Base-by-base conservation (phyloP, 2,888 invertebrate species). In the Micoletzkya japonica region DNA sequence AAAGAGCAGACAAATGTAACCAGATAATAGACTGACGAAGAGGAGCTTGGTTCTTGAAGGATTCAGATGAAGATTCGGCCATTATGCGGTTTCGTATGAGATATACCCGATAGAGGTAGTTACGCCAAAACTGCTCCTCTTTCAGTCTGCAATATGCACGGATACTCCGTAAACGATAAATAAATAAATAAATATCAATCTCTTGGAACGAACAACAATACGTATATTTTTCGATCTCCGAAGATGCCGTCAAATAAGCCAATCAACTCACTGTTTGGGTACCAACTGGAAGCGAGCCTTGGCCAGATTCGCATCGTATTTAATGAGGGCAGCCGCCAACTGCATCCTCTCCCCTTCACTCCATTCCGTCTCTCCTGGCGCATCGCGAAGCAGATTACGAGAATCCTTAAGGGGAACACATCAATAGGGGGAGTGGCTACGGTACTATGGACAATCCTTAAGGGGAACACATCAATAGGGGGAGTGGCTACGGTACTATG, bases 261-360 rank as follows among this genome's bases (percentile, higher is more conserved):
- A 56, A 28, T 26, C 63, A 80, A 90, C 93, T 91, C 88, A 96
- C 96, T 94, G 91, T 92, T 97, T 98, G 85, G 98, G 98, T 87
- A 98, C 98, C 86, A 98, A 91, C 88, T 96, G 94, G 89, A 96
- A 98, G 88, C 98, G 92, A 94, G 97, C 96, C 89, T 93, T 93
- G 88, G 95, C 93, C 85, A 98, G 90, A 88, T 95, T 94, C 74
- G 93, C 91, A 88, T 98, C 97, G 87, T 95, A 92, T 80, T 92
- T 91, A 89, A 98, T 91, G 85, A 95, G 94, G 82, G 94, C 92
- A 89, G 93, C 91, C 75, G 97, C 97, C 86, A 95, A 90, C 56
- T 95, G 95, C 88, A 92, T 93, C 88, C 92, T 91, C 24, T 67
- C 82, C 91, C 90, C 87, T 93, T 93, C 87, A 94, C 94, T 87